Conservation (phyloP, 2,113 vertebrate species). For the Perccottus glenii region DNA sequence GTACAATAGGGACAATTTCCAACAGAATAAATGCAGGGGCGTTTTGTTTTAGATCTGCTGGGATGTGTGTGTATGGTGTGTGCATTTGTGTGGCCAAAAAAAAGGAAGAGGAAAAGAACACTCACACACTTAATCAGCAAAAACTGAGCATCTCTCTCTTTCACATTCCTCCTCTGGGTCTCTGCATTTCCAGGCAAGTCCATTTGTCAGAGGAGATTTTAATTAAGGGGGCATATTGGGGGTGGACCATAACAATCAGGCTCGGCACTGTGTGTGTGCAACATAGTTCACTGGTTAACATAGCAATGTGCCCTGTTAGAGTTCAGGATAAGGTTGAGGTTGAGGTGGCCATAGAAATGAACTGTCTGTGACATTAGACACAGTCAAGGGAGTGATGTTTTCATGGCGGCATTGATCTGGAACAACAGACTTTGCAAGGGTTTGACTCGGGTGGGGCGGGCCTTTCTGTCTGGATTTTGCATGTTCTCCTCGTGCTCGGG, state of each 20-base stretch:
- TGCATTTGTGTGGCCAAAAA: slow-evolving; percentile 24
- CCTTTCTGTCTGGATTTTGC: no score
- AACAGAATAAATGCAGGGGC: slow-evolving; percentile 41
- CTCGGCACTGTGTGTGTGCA: slow-evolving; percentile 16
- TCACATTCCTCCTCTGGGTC: slow-evolving; percentile 5
- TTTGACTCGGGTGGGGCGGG: no score
- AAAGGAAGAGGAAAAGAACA: slow-evolving; percentile 24
- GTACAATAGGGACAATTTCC: slow-evolving; percentile 52
- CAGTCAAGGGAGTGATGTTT: background rate
- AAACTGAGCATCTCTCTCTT: slow-evolving; percentile 36
- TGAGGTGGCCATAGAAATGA: background rate
- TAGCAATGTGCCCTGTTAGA: background rate
- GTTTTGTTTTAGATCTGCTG: slow-evolving; percentile 40
- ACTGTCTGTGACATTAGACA: background rate
- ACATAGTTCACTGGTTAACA: slow-evolving; percentile 1
- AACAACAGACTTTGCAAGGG: background rate
- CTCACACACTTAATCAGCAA: slow-evolving; percentile 44
- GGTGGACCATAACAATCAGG: slow-evolving; percentile 68
- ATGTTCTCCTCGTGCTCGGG: no score
- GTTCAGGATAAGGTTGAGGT: no score
- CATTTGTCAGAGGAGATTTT: slow-evolving; percentile 70
- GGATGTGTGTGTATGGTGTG: slow-evolving; percentile 9
- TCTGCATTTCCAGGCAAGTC: slow-evolving; percentile 56
- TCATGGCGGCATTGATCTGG: background rate
- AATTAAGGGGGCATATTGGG: slow-evolving; percentile 58